Evolutionary conservation across 2,113 vertebrate species (phyloP), one percentile per base, ranked within the genome.

Genomic region (Malurus elegans): DNA sequence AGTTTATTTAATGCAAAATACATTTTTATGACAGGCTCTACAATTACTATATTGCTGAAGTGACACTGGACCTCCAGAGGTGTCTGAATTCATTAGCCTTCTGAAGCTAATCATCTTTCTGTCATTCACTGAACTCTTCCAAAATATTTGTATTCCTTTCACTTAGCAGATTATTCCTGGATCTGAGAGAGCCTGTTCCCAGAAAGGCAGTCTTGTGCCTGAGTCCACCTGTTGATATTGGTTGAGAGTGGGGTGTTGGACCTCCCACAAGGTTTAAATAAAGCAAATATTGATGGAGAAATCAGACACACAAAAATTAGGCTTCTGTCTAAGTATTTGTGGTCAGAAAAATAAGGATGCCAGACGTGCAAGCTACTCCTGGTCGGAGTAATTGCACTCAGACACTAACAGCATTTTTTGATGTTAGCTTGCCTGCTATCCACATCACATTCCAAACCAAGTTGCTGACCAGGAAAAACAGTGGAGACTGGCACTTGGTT

Each of bases 281-380:
- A 95, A 96, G 86, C 88, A 88, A 95, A 96, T 95, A 97, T 96
- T 97, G 87, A 71, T 94, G 86, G 85, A 97, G 65, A 95, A 96
- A 93, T 89, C 60, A 90, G 70, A 90, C 64, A 44, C 83, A 93
- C 61, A 89, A 84, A 96, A 97, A 95, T 79, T 84, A 70, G 92
- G 36, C 86, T 97, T 96, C 91, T 96, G 92, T 90, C 75, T 92
- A 96, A 96, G 95, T 96, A 96, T 95, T 94, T 94, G 93, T 93
- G 96, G 96, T 83, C 83, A 91, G 50, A 90, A 93, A 79, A 96
- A 85, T 85, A 90, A 91, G 76, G 78, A 28, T 94, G 89, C 93
- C 95, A 97, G 88, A 83, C 53, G 36, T 94, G 93, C 69, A 70
- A 96, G 79, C 88, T 94, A 7, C 67, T 88, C 53, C 61, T 87